phyloP scores from a whole-genome alignment of 2,888 invertebrate species.

The Belgica antarctica region DNA sequence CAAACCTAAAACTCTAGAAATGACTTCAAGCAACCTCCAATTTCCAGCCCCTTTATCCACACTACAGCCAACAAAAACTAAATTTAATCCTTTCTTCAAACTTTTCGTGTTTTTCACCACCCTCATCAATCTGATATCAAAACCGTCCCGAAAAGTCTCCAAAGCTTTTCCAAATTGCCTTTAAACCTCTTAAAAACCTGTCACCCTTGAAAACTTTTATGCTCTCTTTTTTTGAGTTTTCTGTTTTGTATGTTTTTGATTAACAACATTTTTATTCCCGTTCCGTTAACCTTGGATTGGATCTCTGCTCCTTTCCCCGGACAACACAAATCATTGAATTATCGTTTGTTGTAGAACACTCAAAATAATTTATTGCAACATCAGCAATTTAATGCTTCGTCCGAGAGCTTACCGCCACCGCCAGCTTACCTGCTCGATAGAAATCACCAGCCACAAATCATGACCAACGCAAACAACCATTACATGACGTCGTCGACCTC shows the following conservation, averaged over 20 bases:
- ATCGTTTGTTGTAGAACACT: conserved; percentile 36
- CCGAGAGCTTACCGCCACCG: conserved; percentile 55
- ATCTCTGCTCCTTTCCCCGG: background rate
- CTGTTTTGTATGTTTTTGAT: background rate
- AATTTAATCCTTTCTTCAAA: background rate
- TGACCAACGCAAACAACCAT: conserved; percentile 28
- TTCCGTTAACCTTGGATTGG: too few relatives aligned
- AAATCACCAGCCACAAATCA: conserved; percentile 45
- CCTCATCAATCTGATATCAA: too few relatives aligned
- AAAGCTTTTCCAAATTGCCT: background rate
- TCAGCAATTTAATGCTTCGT: conserved; percentile 50
- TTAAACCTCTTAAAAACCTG: background rate
- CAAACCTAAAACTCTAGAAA: too few relatives aligned
- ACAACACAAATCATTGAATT: conserved; percentile 1
- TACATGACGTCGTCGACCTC: conserved; percentile 31
- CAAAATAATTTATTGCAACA: conserved; percentile 47
- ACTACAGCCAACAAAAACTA: background rate
- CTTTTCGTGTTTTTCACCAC: background rate
- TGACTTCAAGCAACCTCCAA: too few relatives aligned
- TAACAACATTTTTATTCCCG: too few relatives aligned
- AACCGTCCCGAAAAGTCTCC: background rate
- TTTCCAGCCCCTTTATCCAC: too few relatives aligned
- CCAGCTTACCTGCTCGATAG: conserved; percentile 54
- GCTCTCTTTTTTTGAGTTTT: background rate
- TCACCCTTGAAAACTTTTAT: too few relatives aligned